phyloP scores from a whole-genome alignment of 1,140 invertebrate species.

The Monochamus saltuarius region DNA sequence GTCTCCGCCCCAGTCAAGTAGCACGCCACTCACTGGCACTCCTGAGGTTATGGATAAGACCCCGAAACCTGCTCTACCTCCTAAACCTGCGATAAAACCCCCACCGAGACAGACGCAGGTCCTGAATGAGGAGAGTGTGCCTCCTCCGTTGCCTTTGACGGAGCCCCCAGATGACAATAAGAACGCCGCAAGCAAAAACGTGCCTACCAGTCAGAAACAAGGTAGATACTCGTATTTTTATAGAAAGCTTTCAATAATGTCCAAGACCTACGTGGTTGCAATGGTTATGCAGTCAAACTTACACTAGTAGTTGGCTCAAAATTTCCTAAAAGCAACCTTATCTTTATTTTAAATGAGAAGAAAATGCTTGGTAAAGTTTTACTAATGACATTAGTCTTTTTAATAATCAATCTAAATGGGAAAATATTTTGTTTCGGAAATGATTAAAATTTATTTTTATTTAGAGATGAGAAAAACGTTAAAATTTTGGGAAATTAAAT shows the following conservation, averaged over 20 bases:
- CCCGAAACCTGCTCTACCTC: constrained; percentile 70
- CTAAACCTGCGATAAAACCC: constrained; percentile 65
- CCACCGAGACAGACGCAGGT: constrained; percentile 55
- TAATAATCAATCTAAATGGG: no score
- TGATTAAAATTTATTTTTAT: no score
- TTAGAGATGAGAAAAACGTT: no score
- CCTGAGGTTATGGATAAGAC: constrained; percentile 57
- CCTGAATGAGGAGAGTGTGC: constrained; percentile 42
- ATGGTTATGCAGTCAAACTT: no score
- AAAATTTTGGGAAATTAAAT: no score
- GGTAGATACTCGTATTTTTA: not conserved
- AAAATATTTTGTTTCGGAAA: no score
- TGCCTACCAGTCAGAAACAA: constrained; percentile 4
- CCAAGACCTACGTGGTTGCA: no score
- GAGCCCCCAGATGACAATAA: constrained; percentile 51
- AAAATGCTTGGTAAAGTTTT: no score
- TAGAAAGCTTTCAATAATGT: constrained; percentile 1
- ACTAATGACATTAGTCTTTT: no score
- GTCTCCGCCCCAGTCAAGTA: constrained; percentile 60
- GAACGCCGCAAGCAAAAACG: not conserved
- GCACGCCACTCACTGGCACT: constrained; percentile 57
- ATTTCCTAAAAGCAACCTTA: no score
- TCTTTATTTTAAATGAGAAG: no score
- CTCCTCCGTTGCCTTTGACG: constrained; percentile 44
- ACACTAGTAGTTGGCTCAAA: no score